phyloP scores from a whole-genome alignment of 2,888 invertebrate species.

The Nematopogon swammerdamellus region DNA sequence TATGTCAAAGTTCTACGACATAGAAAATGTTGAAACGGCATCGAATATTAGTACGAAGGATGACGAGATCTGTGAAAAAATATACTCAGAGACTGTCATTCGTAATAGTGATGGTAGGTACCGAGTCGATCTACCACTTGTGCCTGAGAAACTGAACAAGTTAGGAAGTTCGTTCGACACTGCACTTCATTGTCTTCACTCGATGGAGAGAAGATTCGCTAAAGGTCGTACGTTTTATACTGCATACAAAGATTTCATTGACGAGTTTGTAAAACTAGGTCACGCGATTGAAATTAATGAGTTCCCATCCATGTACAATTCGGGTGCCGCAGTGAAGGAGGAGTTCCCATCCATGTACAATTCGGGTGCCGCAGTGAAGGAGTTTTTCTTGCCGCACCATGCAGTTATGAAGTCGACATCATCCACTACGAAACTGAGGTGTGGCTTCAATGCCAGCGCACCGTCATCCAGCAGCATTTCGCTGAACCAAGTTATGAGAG shows the following conservation, averaged over 20 bases:
- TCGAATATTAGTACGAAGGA: slow-evolving; percentile 1
- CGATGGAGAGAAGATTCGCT: slow-evolving; percentile 6
- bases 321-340: slow-evolving; percentile 2
- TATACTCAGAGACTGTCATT: slow-evolving; percentile 8
- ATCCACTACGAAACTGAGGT: slow-evolving; percentile 13
- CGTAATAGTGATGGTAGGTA: slow-evolving; percentile 11
- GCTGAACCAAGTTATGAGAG: slow-evolving; percentile 13
- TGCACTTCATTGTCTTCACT: slow-evolving; percentile 1
- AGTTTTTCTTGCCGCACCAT: slow-evolving; percentile 13
- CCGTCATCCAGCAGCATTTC: slow-evolving; percentile 13
- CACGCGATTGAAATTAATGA: slow-evolving; percentile 7
- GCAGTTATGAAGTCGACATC: slow-evolving; percentile 9
- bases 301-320: background rate
- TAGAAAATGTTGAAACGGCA: background rate
- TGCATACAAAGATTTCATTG: slow-evolving; percentile 7
- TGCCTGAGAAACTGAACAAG: slow-evolving; percentile 1
- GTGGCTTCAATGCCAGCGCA: slow-evolving; percentile 14
- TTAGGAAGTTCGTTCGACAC: slow-evolving; percentile 4
- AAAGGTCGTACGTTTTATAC: slow-evolving; percentile 5
- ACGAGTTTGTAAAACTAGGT: slow-evolving; percentile 9
- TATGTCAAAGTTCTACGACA: background rate
- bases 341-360: too few relatives aligned
- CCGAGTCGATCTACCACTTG: slow-evolving; percentile 10
- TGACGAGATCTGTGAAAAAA: slow-evolving; percentile 11
- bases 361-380: slow-evolving; percentile 1